Evolutionary conservation across 2,888 invertebrate species (phyloP).

Genomic region (Drosophila nigritarsus): DNA sequence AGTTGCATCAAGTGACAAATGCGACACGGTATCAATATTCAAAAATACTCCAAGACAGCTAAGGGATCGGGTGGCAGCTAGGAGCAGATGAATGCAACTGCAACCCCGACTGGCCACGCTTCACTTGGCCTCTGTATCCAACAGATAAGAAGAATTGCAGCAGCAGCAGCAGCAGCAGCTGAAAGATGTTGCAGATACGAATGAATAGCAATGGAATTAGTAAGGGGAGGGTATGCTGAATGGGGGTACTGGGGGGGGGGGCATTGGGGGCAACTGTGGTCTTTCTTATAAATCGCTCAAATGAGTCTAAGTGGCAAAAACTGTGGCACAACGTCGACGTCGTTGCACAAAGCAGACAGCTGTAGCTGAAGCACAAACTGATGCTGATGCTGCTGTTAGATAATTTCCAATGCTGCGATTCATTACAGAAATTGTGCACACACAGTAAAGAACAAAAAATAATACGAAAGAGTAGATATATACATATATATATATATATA

Average conservation of each 20-base stretch:
- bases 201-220: constrained; percentile 6
- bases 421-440: constrained; percentile 59
- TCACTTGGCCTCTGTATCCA: constrained; percentile 60
- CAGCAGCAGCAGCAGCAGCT: constrained; percentile 34
- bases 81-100: constrained; percentile 39
- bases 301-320: constrained; percentile 65
- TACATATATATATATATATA: background rate
- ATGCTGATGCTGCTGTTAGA: constrained; percentile 52
- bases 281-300: constrained; percentile 61
- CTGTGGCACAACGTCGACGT: constrained; percentile 48
- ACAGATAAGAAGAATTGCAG: constrained; percentile 65
- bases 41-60: constrained; percentile 53
- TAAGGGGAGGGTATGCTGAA: background rate
- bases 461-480: background rate
- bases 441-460: constrained; percentile 13
- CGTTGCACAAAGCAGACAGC: constrained; percentile 60
- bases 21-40: constrained; percentile 81
- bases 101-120: constrained; percentile 59
- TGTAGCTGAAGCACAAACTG: constrained; percentile 24
- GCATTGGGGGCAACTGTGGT: background rate
- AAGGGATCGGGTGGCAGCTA: background rate
- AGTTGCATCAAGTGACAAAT: constrained; percentile 74
- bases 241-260: background rate
- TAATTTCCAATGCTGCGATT: constrained; percentile 70
- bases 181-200: constrained; percentile 52